These are phyloP conservation scores for Tauraco hartlaubi DNA, from an alignment of 2,797 vertebrate species.

Conservation along the genomic window DNA sequence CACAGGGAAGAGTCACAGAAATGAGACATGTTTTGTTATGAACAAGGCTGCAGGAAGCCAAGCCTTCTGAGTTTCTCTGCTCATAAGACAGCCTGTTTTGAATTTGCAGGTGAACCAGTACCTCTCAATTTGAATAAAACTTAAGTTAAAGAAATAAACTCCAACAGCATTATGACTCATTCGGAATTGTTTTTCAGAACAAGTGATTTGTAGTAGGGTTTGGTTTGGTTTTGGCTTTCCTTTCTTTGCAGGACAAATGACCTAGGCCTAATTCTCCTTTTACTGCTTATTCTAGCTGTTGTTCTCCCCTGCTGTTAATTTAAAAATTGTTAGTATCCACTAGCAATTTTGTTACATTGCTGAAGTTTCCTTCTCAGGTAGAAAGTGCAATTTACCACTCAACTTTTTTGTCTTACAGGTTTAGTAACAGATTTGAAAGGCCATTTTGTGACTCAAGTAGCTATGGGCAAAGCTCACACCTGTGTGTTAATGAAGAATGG, in stretches of 20 bases:
- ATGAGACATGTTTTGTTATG: not conserved
- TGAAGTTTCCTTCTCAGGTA: not conserved
- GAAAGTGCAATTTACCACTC: not conserved
- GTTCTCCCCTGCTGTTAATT: not conserved
- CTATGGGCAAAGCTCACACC: slow-evolving; percentile 98
- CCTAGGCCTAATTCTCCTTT: not conserved
- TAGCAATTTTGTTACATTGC: not conserved
- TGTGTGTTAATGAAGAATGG: slow-evolving; percentile 97
- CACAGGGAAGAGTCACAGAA: not conserved
- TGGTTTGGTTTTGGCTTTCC: not conserved
- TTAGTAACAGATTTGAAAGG: slow-evolving; percentile 98
- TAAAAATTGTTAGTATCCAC: not conserved
- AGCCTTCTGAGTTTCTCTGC: not conserved
- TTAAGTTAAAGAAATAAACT: not conserved
- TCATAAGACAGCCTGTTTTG: not conserved
- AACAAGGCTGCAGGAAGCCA: not conserved
- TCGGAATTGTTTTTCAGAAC: not conserved
- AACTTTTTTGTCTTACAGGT: slow-evolving; percentile 79
- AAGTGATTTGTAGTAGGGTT: not conserved
- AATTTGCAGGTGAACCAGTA: not conserved
- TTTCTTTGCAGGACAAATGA: not conserved
- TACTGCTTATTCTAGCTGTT: not conserved
- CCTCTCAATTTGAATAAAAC: not conserved
- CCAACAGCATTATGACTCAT: not conserved
- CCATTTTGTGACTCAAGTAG: slow-evolving; percentile 96